Evolutionary conservation across 2,888 invertebrate species (phyloP).

Genomic region (Zygaena filipendulae): DNA sequence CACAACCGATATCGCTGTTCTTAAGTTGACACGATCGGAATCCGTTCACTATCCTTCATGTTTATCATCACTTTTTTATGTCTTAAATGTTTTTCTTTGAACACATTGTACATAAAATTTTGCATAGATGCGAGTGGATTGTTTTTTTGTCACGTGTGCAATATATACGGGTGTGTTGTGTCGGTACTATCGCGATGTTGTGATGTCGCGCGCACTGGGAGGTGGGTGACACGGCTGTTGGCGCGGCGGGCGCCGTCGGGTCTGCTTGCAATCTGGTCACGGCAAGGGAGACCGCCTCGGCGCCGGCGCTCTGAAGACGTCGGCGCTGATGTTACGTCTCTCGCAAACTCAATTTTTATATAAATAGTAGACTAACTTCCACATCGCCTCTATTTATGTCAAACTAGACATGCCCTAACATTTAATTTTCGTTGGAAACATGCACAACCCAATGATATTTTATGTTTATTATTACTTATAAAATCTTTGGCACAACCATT

Average conservation of each 20-base stretch:
- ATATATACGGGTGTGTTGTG: slow-evolving; percentile 14
- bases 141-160: too few species aligned
- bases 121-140: too few species aligned
- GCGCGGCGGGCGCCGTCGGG: slow-evolving; percentile 53
- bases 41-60: slow-evolving; percentile 34
- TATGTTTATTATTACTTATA: too few species aligned
- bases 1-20: slow-evolving; percentile 41
- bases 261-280: slow-evolving; percentile 40
- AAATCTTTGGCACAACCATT: too few species aligned
- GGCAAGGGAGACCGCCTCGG: slow-evolving; percentile 40
- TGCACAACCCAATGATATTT: background rate
- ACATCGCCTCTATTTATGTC: slow-evolving; percentile 64
- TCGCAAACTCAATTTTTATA: slow-evolving; percentile 62
- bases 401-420: slow-evolving; percentile 59
- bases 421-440: slow-evolving; percentile 41
- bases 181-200: slow-evolving; percentile 6
- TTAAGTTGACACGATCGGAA: slow-evolving; percentile 27
- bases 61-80: too few species aligned
- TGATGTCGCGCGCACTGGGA: slow-evolving; percentile 14
- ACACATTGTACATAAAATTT: too few species aligned
- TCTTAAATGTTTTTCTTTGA: too few species aligned
- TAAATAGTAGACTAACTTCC: slow-evolving; percentile 67
- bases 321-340: slow-evolving; percentile 38
- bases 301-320: slow-evolving; percentile 57
- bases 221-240: slow-evolving; percentile 28